Evolutionary conservation across 2,113 vertebrate genomes (phyloP).

Genomic region (Callipepla californica): DNA sequence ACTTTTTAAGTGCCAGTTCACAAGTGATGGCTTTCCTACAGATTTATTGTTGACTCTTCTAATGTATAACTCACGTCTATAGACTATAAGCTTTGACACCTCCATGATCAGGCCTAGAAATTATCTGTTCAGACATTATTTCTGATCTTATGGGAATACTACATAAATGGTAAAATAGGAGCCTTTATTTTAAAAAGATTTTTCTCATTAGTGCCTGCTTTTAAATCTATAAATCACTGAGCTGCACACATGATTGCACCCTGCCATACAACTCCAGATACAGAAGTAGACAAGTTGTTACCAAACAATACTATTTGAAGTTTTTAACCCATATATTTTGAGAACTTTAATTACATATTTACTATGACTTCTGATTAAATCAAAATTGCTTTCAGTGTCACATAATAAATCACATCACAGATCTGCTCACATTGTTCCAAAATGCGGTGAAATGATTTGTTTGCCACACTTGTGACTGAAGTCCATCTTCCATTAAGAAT

Average conservation of each 20-base stretch:
- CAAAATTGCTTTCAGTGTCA: constrained; percentile 1
- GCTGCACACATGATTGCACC: neutral
- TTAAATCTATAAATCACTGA: constrained; percentile 21
- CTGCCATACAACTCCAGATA: neutral
- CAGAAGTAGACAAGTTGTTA: constrained; percentile 11
- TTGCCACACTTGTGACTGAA: neutral
- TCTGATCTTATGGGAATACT: neutral
- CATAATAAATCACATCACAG: constrained; percentile 2
- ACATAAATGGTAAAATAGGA: constrained; percentile 18
- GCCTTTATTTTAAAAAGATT: constrained; percentile 63
- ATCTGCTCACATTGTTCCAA: constrained; percentile 1
- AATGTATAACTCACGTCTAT: neutral
- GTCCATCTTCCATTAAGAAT: neutral
- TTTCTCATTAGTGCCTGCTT: constrained; percentile 44
- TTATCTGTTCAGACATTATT: neutral
- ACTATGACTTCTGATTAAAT: constrained; percentile 16
- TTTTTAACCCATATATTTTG: constrained; percentile 32
- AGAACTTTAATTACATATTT: constrained; percentile 39
- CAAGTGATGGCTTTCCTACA: neutral
- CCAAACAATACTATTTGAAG: neutral
- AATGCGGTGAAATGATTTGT: neutral
- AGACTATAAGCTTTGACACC: neutral
- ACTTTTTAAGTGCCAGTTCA: neutral
- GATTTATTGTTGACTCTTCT: neutral
- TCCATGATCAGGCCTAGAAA: neutral